Evolutionary conservation across 2,113 vertebrate genomes (phyloP).

Genomic region (Merops nubicus): DNA sequence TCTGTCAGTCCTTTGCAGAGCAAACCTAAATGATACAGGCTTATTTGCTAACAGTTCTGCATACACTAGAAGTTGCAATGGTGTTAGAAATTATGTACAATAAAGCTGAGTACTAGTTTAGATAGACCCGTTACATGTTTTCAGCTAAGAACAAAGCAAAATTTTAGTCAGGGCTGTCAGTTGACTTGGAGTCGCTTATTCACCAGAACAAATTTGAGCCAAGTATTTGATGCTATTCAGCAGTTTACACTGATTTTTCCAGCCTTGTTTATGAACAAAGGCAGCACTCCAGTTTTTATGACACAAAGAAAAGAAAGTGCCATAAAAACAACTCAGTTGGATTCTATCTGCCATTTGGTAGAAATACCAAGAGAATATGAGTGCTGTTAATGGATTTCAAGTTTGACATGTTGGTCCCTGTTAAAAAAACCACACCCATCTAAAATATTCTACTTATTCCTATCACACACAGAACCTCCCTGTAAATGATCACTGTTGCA

Average conservation of each 20-base stretch:
- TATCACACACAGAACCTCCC: neutral
- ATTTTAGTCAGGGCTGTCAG: neutral
- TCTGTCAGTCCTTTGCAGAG: neutral
- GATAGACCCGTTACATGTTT: neutral
- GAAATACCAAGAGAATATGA: neutral
- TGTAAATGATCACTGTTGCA: neutral
- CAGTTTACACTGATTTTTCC: neutral
- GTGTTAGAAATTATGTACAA: neutral
- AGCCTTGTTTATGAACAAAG: slow-evolving; percentile 4
- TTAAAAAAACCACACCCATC: neutral
- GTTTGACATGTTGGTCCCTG: neutral
- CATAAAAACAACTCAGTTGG: slow-evolving; percentile 41
- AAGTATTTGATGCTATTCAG: neutral
- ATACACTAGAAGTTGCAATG: neutral
- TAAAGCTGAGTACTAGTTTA: neutral
- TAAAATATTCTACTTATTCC: neutral
- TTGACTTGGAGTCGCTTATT: neutral
- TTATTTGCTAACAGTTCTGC: neutral
- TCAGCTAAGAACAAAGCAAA: neutral
- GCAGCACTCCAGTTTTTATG: slow-evolving; percentile 37
- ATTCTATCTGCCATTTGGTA: slow-evolving; percentile 45
- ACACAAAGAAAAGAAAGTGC: slow-evolving; percentile 36
- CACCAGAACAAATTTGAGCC: neutral
- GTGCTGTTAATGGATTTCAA: slow-evolving; percentile 15
- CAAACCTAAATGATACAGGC: neutral